These are phyloP conservation scores for Syngnathus rostellatus DNA, from an alignment of 2,797 vertebrate species.

Conservation along the genomic window DNA sequence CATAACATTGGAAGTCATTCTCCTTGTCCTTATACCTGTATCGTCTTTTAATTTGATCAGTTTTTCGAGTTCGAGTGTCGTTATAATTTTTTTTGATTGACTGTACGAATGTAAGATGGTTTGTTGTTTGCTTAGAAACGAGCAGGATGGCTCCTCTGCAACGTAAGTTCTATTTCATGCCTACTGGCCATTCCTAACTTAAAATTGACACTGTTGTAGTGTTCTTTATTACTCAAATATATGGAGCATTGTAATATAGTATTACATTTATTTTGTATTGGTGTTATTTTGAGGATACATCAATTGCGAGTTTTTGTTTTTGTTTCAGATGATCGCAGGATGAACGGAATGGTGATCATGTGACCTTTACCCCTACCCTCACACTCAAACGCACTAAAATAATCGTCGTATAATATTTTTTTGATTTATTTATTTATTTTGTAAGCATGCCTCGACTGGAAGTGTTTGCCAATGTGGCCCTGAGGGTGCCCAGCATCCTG, in stretches of 20 bases:
- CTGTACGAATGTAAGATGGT: not conserved
- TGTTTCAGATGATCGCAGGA: conserved; percentile 51
- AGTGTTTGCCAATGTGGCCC: conserved; percentile 73
- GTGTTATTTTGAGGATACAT: not conserved
- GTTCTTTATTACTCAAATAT: not conserved
- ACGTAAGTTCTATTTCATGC: not conserved
- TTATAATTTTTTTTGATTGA: not conserved
- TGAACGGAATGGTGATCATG: conserved; percentile 23
- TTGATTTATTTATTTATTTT: not conserved
- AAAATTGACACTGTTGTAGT: not conserved
- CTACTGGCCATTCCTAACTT: not conserved
- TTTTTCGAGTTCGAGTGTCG: not conserved
- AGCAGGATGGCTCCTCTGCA: not conserved
- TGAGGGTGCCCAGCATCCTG: conserved; percentile 77
- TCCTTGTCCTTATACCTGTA: not conserved
- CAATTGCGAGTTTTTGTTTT: not conserved
- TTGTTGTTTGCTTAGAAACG: not conserved
- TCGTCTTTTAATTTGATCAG: not conserved
- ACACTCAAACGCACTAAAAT: not conserved
- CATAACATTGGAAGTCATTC: conserved; percentile 44
- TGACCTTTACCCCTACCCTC: conserved; percentile 28
- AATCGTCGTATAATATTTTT: not conserved
- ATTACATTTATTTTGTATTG: not conserved
- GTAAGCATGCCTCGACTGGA: conserved; percentile 71
- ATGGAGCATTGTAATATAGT: not conserved